Evolutionary conservation across 2,113 vertebrate genomes (phyloP), one percentile per base, ranked within the genome.

Genomic region (Uropsilus gracilis): DNA sequence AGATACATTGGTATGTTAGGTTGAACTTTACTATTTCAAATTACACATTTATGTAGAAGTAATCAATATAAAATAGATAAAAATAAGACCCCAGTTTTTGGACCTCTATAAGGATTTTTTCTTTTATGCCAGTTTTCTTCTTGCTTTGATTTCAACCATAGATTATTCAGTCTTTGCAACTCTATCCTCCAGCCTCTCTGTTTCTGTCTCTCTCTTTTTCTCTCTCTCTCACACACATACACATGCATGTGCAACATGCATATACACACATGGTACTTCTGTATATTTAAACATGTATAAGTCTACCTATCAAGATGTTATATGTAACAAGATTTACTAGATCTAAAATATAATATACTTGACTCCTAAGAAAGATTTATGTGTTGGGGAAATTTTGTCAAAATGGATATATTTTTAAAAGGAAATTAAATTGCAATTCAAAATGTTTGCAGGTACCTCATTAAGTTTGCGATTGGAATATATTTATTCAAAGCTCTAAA

Each of bases 381-480:
- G 37, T 89, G 89, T 48, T 76, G 86, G 28, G 30, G 75, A 77
- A 57, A 28, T 37, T 90, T 87, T 87, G 20, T 71, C 63, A 46
- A 94, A 94, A 64, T 16, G 30, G 16, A 63, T 88, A 55, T 80
- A 32, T 71, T 89, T 88, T 69, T 48, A 48, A 69, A 77, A 89
- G 22, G n/a, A 85, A 72, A 48, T 59, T 32, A 26, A 53, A 72
- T 24, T 89, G 50, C 30, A 59, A 37, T 82, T 91, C 59, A 86
- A 93, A 86, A 46, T 86, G n/a, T 71, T 82, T 50, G 32, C 89
- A 71, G 44, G 16, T 77, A 30, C 44, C 32, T 72, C 82, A 86
- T 82, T 86, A 89, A 66, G 22, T 77, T 92, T 86, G n/a, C 46
- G 72, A 83, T 57, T 82, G 30, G 32, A 44, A 4, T 89, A 69